A percentile compares a stretch with the other conserved stretches of the same genome.
Conservation (phyloP, 2,888 invertebrate species). For the Dicranocentrus wangi region DNA sequence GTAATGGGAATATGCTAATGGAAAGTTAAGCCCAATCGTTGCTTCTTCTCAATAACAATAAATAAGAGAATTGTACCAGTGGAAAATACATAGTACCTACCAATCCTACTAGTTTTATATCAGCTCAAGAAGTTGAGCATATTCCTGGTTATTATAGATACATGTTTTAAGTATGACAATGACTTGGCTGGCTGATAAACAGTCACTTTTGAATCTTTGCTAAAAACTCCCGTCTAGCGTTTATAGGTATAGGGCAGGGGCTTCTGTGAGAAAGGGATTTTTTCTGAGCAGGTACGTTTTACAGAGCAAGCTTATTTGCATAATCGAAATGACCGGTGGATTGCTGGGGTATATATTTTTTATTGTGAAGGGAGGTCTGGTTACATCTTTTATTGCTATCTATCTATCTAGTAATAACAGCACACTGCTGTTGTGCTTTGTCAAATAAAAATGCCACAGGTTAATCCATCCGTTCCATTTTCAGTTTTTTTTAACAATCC, state of each 20-base stretch:
- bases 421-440: background rate
- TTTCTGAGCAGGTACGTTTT: background rate
- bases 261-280: background rate
- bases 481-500: background rate
- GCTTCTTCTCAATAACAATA: slow-evolving; percentile 5
- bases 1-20: slow-evolving; percentile 14
- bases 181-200: background rate
- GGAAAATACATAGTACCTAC: background rate
- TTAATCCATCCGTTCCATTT: slow-evolving; percentile 24
- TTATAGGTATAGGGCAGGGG: background rate
- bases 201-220: background rate
- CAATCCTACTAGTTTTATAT: background rate
- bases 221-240: slow-evolving; percentile 16
- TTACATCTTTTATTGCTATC: background rate
- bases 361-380: background rate
- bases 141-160: background rate
- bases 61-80: background rate
- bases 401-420: background rate
- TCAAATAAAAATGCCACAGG: background rate
- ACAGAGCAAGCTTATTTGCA: slow-evolving; percentile 20
- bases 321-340: slow-evolving; percentile 27
- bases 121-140: background rate
- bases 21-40: background rate
- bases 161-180: background rate
- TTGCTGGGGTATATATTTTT: background rate